A percentile compares a stretch with the other conserved stretches of the same genome.
These are phyloP conservation scores for Erpetoichthys calabaricus DNA, from an alignment of 2,797 vertebrate genomes.

Conservation along the genomic window DNA sequence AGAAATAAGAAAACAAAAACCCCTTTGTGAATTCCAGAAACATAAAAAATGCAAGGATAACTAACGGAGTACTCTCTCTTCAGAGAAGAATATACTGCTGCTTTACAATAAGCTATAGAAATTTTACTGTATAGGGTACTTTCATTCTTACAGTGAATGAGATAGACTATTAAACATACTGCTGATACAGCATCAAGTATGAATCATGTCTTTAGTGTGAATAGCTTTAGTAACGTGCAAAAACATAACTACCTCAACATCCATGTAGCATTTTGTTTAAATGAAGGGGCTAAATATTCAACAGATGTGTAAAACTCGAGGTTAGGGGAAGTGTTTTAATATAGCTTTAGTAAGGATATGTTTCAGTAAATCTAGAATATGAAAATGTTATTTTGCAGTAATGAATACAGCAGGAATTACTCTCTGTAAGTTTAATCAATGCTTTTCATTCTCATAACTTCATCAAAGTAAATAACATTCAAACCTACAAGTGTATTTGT, in stretches of 20 bases:
- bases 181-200: slow-evolving; percentile 30
- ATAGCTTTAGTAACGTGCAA: slow-evolving; percentile 60
- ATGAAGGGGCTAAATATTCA: slow-evolving; percentile 57
- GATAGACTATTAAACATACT: slow-evolving; percentile 26
- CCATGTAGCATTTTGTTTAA: slow-evolving; percentile 58
- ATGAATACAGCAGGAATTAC: slow-evolving; percentile 64
- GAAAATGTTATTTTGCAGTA: slow-evolving; percentile 84
- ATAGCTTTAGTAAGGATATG: slow-evolving; percentile 71
- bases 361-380: slow-evolving; percentile 76
- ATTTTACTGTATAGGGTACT: slow-evolving; percentile 23
- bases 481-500: slow-evolving; percentile 45
- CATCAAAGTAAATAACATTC: slow-evolving; percentile 55
- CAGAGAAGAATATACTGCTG: slow-evolving; percentile 22
- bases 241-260: slow-evolving; percentile 62
- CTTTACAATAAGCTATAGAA: slow-evolving; percentile 22
- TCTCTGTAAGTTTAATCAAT: slow-evolving; percentile 43
- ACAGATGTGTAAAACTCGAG: slow-evolving; percentile 54
- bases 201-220: slow-evolving; percentile 39
- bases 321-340: slow-evolving; percentile 69
- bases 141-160: slow-evolving; percentile 24
- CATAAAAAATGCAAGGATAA: slow-evolving; percentile 11
- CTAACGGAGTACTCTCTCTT: slow-evolving; percentile 16
- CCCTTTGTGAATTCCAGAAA: slow-evolving; percentile 11
- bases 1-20: slow-evolving; percentile 20
- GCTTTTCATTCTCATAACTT: slow-evolving; percentile 51